phyloP scores from a whole-genome alignment of 1,140 invertebrate species.

The Amyelois transitella region DNA sequence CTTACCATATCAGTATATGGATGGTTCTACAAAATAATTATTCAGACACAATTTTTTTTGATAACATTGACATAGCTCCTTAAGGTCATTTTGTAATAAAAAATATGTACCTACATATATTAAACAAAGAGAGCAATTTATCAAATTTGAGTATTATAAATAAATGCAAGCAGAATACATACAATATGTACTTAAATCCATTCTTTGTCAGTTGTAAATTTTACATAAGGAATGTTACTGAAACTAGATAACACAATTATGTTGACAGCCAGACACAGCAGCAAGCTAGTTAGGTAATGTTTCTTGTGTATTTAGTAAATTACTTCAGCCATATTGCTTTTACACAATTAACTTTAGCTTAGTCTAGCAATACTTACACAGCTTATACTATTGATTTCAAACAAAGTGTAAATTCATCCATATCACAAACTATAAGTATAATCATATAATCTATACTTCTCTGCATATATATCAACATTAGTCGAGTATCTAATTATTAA shows the following conservation, averaged over 20 bases:
- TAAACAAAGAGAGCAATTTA: not conserved
- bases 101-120: too few relatives aligned
- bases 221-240: too few relatives aligned
- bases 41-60: too few relatives aligned
- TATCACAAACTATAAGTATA: conserved; percentile 71
- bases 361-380: conserved; percentile 17
- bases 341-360: not conserved
- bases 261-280: not conserved
- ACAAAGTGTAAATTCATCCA: conserved; percentile 68
- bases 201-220: too few relatives aligned
- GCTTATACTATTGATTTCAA: conserved; percentile 50
- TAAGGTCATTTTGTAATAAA: too few relatives aligned
- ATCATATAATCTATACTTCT: conserved; percentile 55
- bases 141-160: not conserved
- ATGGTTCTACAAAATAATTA: too few relatives aligned
- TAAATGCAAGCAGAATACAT: not conserved
- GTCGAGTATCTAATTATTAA: conserved; percentile 70
- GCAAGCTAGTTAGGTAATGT: not conserved
- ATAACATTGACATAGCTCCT: too few relatives aligned
- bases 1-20: too few relatives aligned
- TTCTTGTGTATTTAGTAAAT: not conserved
- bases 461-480: conserved; percentile 59
- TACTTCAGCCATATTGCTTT: not conserved
- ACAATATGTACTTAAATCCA: too few relatives aligned
- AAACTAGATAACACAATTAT: too few relatives aligned